A percentile compares a stretch with the other conserved stretches of the same genome.
Evolutionary conservation across 2,888 invertebrate genomes (phyloP).

Genomic region (Parasteatoda lunata): DNA sequence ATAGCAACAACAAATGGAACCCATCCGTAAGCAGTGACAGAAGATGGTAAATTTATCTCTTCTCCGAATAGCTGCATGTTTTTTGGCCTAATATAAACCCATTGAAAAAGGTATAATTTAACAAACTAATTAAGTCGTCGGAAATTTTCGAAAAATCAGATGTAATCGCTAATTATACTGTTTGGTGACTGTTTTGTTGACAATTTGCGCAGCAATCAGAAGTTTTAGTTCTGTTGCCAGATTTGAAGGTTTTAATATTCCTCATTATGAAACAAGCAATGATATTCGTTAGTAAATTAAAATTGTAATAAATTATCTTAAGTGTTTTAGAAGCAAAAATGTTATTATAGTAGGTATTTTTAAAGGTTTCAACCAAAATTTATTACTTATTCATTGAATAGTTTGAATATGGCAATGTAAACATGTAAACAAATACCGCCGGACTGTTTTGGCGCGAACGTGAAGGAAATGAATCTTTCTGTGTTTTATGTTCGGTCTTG

Average conservation of each 20-base stretch:
- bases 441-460: too few species aligned
- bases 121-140: neutral
- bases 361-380: too few species aligned
- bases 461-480: too few species aligned
- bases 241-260: neutral
- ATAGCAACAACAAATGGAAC: slow-evolving; percentile 74
- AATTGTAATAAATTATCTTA: too few species aligned
- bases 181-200: neutral
- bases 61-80: slow-evolving; percentile 36
- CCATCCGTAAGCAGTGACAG: slow-evolving; percentile 72
- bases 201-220: neutral
- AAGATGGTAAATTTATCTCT: slow-evolving; percentile 48
- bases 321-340: too few species aligned
- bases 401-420: too few species aligned
- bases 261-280: too few species aligned
- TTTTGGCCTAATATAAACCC: neutral
- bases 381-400: too few species aligned
- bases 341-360: too few species aligned
- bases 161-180: neutral
- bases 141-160: neutral
- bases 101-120: neutral
- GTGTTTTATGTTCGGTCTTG: too few species aligned
- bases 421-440: too few species aligned
- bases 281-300: too few species aligned
- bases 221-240: neutral